Base-by-base conservation (phyloP, 92 coral and sea anemone genomes). In the Epizoanthus ramosus region DNA sequence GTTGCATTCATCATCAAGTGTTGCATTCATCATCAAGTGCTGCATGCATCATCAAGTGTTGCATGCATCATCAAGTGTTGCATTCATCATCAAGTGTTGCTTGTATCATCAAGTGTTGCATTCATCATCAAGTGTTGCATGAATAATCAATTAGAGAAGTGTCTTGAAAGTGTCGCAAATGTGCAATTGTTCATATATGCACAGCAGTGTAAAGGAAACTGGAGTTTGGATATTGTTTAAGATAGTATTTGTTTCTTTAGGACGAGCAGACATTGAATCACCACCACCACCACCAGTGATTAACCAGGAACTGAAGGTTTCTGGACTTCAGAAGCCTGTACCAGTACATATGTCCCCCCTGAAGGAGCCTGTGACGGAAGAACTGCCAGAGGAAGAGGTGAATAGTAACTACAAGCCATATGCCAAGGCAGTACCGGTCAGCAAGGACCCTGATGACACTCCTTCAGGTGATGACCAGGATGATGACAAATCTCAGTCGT, bases 281-380 rank as follows among this genome's bases (percentile, higher is more conserved):
- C 92, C 92, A 10, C 91, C 92, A 12, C 85, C 94, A 0, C 98
- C 94, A 5, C 98, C 98, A 16, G 90, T 93, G 35, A 93, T 93
- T 67, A 85, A 88, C 57, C 75, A 81, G 17, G 76, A 77, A 66
- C 84, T 79, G 10, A 68, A 83, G n/a, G 75, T 64, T 43, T 71
- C 80, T 50, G 89, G 75, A 16, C 89, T 93, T 33, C 94, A 87
- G 63, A 86, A 90, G 17, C 98, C 98, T n/a, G 87, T 93, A 14
- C 89, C 98, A 12, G 93, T 93, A 7, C 98, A 91, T 88, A 93
- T 93, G 98, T 93, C 94, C 57, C 91, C 91, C 75, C 82, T 93
- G 24, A 67, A 84, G 35, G 95, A 92, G 60, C 73, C 64, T 12
- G 73, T 28, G 7, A 19, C 43, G 1, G 94, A 81, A 65, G 87